phyloP scores from a whole-genome alignment of 2,113 vertebrate species.

The Hyla sarda region DNA sequence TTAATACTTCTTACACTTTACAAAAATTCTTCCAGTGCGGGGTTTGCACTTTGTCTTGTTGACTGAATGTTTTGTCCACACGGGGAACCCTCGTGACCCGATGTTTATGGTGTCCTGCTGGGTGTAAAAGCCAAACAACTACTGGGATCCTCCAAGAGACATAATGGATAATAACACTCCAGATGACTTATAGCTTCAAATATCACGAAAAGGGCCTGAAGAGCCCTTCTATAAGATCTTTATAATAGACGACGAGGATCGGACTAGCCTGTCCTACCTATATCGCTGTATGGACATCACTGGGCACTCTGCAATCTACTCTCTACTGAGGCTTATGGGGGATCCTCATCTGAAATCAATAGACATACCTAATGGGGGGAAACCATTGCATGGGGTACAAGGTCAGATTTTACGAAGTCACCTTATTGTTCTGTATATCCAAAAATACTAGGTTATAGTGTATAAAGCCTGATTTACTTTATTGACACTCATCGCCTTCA shows the following conservation, averaged over 20 bases:
- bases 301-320: too few relatives aligned
- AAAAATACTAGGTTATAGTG: too few relatives aligned
- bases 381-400: not conserved
- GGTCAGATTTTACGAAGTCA: not conserved
- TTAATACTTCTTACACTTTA: not conserved
- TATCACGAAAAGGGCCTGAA: not conserved
- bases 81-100: not conserved
- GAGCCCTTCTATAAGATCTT: not conserved
- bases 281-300: too few relatives aligned
- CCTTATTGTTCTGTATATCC: not conserved
- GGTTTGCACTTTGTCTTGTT: slow-evolving; percentile 7
- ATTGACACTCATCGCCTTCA: too few relatives aligned
- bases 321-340: not conserved
- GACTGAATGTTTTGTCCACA: slow-evolving; percentile 13
- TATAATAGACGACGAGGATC: too few relatives aligned
- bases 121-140: not conserved
- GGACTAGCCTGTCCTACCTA: too few relatives aligned
- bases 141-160: not conserved
- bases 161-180: not conserved
- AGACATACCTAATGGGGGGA: not conserved
- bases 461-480: too few relatives aligned
- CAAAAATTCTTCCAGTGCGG: not conserved
- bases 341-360: not conserved
- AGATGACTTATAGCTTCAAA: not conserved
- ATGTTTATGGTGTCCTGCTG: not conserved